Evolutionary conservation across 2,113 vertebrate species (phyloP), one percentile per base, ranked within the genome.

Genomic region (Chloropsis cyanopogon): DNA sequence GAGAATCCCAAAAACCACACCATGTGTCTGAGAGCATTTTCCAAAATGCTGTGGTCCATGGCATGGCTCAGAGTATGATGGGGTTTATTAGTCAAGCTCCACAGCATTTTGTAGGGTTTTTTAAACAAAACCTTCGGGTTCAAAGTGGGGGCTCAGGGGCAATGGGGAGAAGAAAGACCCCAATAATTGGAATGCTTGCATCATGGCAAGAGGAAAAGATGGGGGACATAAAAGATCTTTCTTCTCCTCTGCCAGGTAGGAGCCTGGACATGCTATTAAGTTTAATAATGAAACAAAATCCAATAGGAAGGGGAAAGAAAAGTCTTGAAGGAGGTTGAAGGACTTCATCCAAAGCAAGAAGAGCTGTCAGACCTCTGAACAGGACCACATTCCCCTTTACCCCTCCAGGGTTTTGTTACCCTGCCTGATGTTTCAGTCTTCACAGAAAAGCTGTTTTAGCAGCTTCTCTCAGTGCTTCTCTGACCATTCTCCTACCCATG

Each of bases 141-240:
- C 28, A 60, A 20, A 28, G 4, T 41, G 7, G 6, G 49, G 25
- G 15, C 23, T 65, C 11, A 28, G 46, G 37, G 77, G 22, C 7
- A 22, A 24, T 1, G 4, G 12, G 8, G 12, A 35, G 7, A 17
- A 5, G n/a, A 60, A 44, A 15, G 5, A 19, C 10, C 12, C 2
- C 3, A 4, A 2, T 15, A 5, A 13, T 3, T 39, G 7, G 11
- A 60, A 39, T 15, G 7, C 2, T 77, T 39, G 7, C 37, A 10
- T 28, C 4, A 12, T 52, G 31, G 13, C 19, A 53, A 1, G 9
- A 35, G 16, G 33, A 65, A 70, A 53, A 64, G 6, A 26, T 1
- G 2, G 2, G 59, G 9, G 5, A 41, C 81, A 63, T 29, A 54
- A 81, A 66, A 63, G 5, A 50, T 20, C 4, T 33, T 4, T 41